Conservation (phyloP, 2,888 invertebrate genomes). For the Troilus luridus region DNA sequence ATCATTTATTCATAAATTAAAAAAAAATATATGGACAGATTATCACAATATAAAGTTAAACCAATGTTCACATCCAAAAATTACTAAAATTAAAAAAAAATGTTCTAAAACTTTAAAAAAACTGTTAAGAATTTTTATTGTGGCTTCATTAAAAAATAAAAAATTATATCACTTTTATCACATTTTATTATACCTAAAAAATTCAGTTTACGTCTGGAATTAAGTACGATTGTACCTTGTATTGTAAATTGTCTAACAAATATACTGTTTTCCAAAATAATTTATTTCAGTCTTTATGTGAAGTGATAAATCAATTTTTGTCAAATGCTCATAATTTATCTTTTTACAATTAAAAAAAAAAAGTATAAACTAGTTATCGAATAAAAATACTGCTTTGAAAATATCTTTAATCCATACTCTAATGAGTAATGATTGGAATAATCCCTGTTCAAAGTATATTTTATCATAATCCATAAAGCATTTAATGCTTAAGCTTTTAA, state of each 20-base stretch:
- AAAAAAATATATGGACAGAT: background rate
- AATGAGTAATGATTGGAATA: background rate
- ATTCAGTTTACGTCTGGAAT: background rate
- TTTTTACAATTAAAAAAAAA: no score
- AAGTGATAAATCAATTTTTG: background rate
- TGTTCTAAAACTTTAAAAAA: background rate
- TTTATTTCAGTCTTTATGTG: slow-evolving; percentile 2
- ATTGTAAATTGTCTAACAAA: background rate
- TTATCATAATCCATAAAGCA: background rate
- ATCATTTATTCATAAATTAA: background rate
- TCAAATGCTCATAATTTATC: background rate
- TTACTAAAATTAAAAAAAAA: background rate
- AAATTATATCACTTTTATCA: background rate
- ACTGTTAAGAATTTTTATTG: no score
- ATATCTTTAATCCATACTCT: background rate
- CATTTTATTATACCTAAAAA: background rate
- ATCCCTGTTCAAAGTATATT: background rate
- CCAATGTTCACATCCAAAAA: background rate
- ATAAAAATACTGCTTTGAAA: background rate
- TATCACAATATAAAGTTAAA: background rate
- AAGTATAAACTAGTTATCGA: background rate
- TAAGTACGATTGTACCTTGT: background rate
- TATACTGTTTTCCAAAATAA: background rate
- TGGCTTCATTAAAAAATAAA: background rate
- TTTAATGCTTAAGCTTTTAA: background rate